Percentiles rank a stretch among this genome's conserved stretches.
Conservation (phyloP, 2,113 vertebrate genomes). For the Ancistrus triradiatus region DNA sequence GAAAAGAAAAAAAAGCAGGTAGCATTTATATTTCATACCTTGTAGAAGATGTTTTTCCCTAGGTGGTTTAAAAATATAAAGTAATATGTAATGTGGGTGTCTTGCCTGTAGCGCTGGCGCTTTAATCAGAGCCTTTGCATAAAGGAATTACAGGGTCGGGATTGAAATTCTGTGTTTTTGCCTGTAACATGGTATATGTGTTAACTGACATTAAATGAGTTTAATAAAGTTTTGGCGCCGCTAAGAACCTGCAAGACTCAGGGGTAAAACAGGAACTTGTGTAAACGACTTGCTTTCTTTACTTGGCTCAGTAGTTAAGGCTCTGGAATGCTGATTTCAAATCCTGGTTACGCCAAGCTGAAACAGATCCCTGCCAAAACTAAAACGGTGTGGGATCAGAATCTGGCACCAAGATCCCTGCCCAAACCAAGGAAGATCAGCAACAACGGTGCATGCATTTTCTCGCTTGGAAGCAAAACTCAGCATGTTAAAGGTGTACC, state of each 20-base stretch:
- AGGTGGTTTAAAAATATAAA: conserved; percentile 2
- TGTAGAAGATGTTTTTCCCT: too few species aligned
- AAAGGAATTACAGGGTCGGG: not conserved
- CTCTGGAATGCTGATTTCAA: too few species aligned
- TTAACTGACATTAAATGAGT: conserved; percentile 11
- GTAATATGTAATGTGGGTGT: conserved; percentile 5
- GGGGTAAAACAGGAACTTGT: too few species aligned
- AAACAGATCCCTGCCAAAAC: too few species aligned
- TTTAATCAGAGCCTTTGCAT: not conserved
- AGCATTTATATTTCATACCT: not conserved
- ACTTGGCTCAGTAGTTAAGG: too few species aligned
- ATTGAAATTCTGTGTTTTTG: conserved; percentile 10
- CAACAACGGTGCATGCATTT: too few species aligned
- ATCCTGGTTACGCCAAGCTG: too few species aligned
- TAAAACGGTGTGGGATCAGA: too few species aligned
- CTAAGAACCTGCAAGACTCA: not conserved
- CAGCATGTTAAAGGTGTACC: conserved; percentile 13
- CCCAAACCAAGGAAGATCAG: too few species aligned
- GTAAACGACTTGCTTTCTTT: too few species aligned
- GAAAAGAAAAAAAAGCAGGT: not conserved
- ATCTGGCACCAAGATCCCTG: too few species aligned
- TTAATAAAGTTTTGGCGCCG: conserved; percentile 9
- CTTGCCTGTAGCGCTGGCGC: not conserved
- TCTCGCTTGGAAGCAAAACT: conserved; percentile 24
- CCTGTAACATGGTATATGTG: too few species aligned